A percentile compares a stretch with the other conserved stretches of the same genome.
Conservation (phyloP, 2,797 vertebrate species). For the Podarcis siculus region DNA sequence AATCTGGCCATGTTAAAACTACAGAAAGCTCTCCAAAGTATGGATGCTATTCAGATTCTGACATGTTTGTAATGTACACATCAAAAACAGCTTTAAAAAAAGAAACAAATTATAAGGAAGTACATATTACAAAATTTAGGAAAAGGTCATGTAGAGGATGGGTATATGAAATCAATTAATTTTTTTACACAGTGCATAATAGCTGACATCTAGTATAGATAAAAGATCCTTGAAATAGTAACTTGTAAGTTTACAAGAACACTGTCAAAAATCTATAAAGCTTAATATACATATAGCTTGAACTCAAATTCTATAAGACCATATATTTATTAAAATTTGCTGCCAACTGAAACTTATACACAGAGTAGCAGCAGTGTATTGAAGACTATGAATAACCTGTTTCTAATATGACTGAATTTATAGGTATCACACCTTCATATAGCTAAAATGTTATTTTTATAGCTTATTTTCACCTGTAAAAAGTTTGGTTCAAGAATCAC, state of each 20-base stretch:
- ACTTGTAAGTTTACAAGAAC: neutral
- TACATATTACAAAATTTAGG: neutral
- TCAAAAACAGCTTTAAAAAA: neutral
- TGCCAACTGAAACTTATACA: conserved; percentile 46
- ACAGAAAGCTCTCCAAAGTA: neutral
- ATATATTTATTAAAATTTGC: neutral
- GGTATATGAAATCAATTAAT: neutral
- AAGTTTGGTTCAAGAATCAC: neutral
- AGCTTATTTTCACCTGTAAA: conserved; percentile 16
- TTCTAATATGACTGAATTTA: conserved; percentile 56
- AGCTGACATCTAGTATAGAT: neutral
- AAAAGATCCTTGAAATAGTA: neutral
- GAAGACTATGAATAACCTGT: conserved; percentile 29
- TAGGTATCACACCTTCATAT: conserved; percentile 55
- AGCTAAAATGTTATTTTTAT: conserved; percentile 30
- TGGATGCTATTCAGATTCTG: neutral
- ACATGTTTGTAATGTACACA: neutral
- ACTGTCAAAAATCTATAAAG: neutral
- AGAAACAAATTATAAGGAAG: neutral
- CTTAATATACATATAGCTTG: neutral
- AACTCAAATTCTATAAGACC: neutral
- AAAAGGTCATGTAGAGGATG: neutral
- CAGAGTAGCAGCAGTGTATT: conserved; percentile 13
- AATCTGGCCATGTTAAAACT: neutral
- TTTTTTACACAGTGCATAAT: neutral